Evolutionary conservation across 2,113 vertebrate species (phyloP), one percentile per base, ranked within the genome.

Genomic region (Xenopus borealis): DNA sequence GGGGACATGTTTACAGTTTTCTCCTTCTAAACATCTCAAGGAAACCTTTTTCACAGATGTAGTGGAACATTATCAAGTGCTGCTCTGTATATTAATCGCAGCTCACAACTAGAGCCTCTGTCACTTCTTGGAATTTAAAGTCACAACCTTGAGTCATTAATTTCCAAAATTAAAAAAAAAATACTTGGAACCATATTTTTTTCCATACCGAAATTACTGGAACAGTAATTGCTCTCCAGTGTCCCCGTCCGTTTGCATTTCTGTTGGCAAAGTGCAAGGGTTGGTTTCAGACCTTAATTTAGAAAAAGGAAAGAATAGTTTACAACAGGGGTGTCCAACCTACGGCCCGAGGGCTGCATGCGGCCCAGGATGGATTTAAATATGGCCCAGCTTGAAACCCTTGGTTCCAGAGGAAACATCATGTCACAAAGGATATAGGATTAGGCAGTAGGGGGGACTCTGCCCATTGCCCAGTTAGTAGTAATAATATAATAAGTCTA

Each of bases 201-300:
- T 40, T 79, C 79, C 94, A 94, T 93, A 99, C 97, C 97, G 1
- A 99, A 99, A 85, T 97, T 91, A 86, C 95, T 99, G 66, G 94
- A 94, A 86, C 97, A 99, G 30, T 93, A 98, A 90, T 94, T 95
- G 86, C 91, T 95, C 87, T 97, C 92, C 17, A 95, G 89, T 69
- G 91, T 95, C 77, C 95, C 94, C 0, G 77, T 88, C 79, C 94
- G 89, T 85, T 91, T 95, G 79, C 97, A 99, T 86, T 96, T 97
- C 77, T 94, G 95, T 82, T 94, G 94, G 88, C 97, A 99, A 46
- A 94, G 80, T 17, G 92, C 89, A 79, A 90, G 85, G 0, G 96
- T 98, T 79, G 97, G 95, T 85, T 96, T 98, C 80, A 93, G 84
- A 84, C 85, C 96, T 98, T 74, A 80, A 62, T 81, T 69, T 61